phyloP scores from a whole-genome alignment of 1,140 invertebrate genomes.

The Pseudomyrmex concolor region DNA sequence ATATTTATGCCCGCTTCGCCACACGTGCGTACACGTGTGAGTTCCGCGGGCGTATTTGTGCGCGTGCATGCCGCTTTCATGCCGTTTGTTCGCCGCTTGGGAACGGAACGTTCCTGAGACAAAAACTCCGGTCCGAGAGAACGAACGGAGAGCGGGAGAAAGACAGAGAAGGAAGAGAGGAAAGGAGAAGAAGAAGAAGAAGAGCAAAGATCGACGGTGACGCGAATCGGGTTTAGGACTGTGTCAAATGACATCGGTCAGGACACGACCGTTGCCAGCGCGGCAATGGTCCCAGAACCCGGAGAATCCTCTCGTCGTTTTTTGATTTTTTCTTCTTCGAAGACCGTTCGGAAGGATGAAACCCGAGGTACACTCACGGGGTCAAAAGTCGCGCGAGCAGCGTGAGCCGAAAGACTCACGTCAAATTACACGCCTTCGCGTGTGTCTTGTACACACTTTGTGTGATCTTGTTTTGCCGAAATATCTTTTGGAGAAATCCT shows the following conservation, averaged over 20 bases:
- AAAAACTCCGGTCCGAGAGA: conserved; percentile 54
- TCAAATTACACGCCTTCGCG: conserved; percentile 78
- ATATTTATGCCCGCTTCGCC: conserved; percentile 22
- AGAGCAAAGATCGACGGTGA: conserved; percentile 72
- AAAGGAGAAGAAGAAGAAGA: conserved; percentile 47
- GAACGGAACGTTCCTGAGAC: conserved; percentile 63
- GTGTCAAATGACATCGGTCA: conserved; percentile 81
- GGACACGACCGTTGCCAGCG: conserved; percentile 41
- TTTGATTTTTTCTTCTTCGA: conserved; percentile 41
- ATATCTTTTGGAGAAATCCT: not conserved
- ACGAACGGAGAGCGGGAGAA: conserved; percentile 22
- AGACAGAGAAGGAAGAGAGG: not conserved
- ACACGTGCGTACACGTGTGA: conserved; percentile 15
- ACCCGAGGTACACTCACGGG: conserved; percentile 56
- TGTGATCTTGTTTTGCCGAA: conserved; percentile 11
- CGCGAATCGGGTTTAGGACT: conserved; percentile 83
- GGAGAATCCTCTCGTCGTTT: conserved; percentile 50
- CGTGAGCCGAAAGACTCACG: conserved; percentile 72
- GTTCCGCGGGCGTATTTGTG: conserved; percentile 17
- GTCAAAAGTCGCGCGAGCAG: conserved; percentile 76
- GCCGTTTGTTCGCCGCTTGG: conserved; percentile 71
- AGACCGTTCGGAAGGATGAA: conserved; percentile 46
- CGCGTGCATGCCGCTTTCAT: conserved; percentile 50
- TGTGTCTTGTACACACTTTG: conserved; percentile 57
- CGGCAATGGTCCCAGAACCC: conserved; percentile 36